Percentiles rank a stretch among this genome's conserved stretches.
Conservation (phyloP, 2,888 invertebrate genomes). For the Eupithecia dodoneata region DNA sequence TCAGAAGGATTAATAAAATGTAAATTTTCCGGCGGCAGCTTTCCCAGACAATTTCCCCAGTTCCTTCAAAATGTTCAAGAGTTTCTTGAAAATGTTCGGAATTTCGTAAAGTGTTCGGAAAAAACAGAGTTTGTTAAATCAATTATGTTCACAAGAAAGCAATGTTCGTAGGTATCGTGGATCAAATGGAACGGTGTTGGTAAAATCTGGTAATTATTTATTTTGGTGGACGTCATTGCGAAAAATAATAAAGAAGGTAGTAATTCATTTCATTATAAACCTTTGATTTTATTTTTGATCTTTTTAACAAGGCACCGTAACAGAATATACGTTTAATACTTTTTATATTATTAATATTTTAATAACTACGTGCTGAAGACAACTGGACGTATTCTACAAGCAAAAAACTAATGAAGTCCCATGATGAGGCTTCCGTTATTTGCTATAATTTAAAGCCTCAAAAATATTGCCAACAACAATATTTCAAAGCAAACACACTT, state of each 20-base stretch:
- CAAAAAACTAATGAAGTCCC: no score
- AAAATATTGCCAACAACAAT: not conserved
- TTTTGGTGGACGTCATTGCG: not conserved
- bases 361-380: no score
- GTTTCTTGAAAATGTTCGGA: slow-evolving; percentile 36
- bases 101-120: slow-evolving; percentile 41
- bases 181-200: slow-evolving; percentile 5
- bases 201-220: slow-evolving; percentile 13
- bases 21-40: slow-evolving; percentile 44
- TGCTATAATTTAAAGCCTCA: not conserved
- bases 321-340: not conserved
- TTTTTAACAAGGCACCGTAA: not conserved
- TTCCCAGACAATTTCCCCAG: slow-evolving; percentile 39
- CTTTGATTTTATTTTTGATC: not conserved
- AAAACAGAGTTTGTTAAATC: slow-evolving; percentile 34
- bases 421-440: no score
- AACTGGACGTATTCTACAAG: no score
- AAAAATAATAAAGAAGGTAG: not conserved
- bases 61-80: slow-evolving; percentile 38
- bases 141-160: slow-evolving; percentile 27
- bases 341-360: no score
- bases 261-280: not conserved
- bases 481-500: not conserved
- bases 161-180: slow-evolving; percentile 1
- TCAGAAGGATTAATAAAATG: slow-evolving; percentile 46